Conservation (phyloP, 1,140 invertebrate species). For the Sycophaga agraensis region DNA sequence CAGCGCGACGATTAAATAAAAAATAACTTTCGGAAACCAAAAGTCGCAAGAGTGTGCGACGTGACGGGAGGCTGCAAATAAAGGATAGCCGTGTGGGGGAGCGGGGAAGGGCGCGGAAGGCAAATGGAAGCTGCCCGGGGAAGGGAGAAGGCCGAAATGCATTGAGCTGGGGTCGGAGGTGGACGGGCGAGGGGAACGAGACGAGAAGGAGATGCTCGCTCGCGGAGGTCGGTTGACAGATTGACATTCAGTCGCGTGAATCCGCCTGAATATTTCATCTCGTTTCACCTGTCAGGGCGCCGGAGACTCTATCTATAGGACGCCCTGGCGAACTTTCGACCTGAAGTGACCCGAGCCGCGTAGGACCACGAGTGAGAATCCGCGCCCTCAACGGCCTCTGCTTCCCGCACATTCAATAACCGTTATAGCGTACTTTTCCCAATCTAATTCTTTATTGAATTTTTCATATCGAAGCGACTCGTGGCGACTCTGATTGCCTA, state of each 20-base stretch:
- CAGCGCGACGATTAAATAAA: too few species aligned
- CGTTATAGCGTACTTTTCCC: too few species aligned
- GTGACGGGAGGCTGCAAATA: too few species aligned
- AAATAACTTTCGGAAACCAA: too few species aligned
- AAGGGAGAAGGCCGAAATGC: background rate
- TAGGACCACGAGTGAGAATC: background rate
- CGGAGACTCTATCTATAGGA: constrained; percentile 31
- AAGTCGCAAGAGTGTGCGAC: too few species aligned
- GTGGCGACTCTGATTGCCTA: too few species aligned
- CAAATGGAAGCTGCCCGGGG: too few species aligned
- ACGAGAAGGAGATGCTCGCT: background rate
- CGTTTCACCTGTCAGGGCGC: constrained; percentile 49
- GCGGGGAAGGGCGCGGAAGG: background rate
- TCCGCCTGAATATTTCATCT: constrained; percentile 49
- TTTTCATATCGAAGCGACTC: too few species aligned
- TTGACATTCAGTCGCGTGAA: constrained; percentile 52
- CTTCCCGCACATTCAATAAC: too few species aligned
- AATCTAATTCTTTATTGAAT: too few species aligned
- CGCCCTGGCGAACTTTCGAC: constrained; percentile 52
- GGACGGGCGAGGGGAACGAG: background rate
- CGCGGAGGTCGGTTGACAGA: constrained; percentile 46
- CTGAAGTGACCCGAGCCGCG: constrained; percentile 42
- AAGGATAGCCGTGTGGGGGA: background rate
- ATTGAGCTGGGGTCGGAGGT: background rate
- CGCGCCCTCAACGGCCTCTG: too few species aligned